These are phyloP conservation scores for Anguilla marmorata DNA, from an alignment of 2,797 vertebrate species.

Conservation along the genomic window DNA sequence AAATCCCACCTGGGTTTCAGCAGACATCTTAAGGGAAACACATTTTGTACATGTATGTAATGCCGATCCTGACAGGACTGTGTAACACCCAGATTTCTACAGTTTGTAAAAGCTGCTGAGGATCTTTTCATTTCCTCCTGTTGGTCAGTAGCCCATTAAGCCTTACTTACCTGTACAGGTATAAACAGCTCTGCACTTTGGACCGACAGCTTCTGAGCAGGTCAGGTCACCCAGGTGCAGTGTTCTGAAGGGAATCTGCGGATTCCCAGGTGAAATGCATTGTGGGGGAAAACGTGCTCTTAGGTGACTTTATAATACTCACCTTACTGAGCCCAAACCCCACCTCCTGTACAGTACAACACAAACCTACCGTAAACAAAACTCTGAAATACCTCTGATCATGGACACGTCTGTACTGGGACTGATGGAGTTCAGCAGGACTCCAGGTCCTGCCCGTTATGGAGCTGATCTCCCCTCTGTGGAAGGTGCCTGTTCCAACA, in stretches of 20 bases:
- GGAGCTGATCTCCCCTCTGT: slow-evolving; percentile 38
- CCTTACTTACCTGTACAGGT: slow-evolving; percentile 51
- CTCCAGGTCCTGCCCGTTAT: slow-evolving; percentile 27
- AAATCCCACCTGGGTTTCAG: background rate
- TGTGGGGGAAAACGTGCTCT: background rate
- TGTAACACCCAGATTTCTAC: slow-evolving; percentile 36
- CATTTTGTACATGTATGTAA: slow-evolving; percentile 38
- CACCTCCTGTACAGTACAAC: slow-evolving; percentile 30
- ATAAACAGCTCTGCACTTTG: slow-evolving; percentile 29
- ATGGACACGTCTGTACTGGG: slow-evolving; percentile 45
- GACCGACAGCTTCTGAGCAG: slow-evolving; percentile 22
- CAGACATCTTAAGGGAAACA: background rate
- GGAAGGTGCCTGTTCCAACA: background rate
- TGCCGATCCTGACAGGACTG: slow-evolving; percentile 35
- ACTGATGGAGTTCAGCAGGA: slow-evolving; percentile 25
- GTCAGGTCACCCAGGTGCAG: slow-evolving; percentile 44
- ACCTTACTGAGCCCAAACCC: slow-evolving; percentile 7
- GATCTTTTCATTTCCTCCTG: background rate
- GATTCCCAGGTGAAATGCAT: slow-evolving; percentile 30
- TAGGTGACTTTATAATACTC: slow-evolving; percentile 27
- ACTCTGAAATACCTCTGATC: slow-evolving; percentile 58
- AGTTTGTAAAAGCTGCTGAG: slow-evolving; percentile 27
- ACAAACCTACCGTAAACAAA: slow-evolving; percentile 18
- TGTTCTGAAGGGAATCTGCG: slow-evolving; percentile 35
- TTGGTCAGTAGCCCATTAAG: slow-evolving; percentile 44